Conservation (phyloP, 2,797 vertebrate genomes). For the Pogoniulus pusillus region DNA sequence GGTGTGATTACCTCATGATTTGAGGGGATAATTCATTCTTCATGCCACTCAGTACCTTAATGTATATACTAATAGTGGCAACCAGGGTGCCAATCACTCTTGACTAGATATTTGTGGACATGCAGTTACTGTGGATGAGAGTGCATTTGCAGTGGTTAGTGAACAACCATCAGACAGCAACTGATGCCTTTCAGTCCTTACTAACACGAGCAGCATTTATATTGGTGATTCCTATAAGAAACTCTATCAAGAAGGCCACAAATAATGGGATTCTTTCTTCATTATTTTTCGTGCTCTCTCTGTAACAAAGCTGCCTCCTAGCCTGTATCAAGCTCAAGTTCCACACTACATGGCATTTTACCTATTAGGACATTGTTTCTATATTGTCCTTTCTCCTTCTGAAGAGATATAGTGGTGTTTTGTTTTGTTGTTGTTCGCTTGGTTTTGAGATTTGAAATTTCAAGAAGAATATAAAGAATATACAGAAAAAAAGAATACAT, state of each 20-base stretch:
- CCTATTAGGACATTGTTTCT: neutral
- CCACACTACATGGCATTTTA: neutral
- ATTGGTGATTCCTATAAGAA: conserved; percentile 21
- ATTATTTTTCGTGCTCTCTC: neutral
- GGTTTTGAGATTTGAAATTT: neutral
- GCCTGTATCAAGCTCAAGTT: neutral
- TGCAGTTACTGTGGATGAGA: conserved; percentile 34
- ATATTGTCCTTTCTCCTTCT: neutral
- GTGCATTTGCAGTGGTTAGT: conserved; percentile 39
- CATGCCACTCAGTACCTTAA: conserved; percentile 44
- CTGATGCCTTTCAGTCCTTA: conserved; percentile 20
- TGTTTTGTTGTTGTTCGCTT: too few relatives aligned
- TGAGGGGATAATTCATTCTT: conserved; percentile 57
- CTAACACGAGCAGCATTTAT: conserved; percentile 3
- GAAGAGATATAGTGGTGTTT: neutral
- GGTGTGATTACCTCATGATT: conserved; percentile 51
- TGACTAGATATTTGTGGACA: conserved; percentile 54
- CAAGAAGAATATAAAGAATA: neutral
- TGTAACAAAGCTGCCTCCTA: neutral
- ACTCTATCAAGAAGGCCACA: neutral
- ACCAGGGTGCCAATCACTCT: conserved; percentile 60
- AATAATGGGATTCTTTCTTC: neutral
- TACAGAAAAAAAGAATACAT: neutral
- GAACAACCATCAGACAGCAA: neutral
- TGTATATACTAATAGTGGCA: conserved; percentile 39